phyloP scores from a whole-genome alignment of 2,113 vertebrate genomes.

The Pyxicephalus adspersus region DNA sequence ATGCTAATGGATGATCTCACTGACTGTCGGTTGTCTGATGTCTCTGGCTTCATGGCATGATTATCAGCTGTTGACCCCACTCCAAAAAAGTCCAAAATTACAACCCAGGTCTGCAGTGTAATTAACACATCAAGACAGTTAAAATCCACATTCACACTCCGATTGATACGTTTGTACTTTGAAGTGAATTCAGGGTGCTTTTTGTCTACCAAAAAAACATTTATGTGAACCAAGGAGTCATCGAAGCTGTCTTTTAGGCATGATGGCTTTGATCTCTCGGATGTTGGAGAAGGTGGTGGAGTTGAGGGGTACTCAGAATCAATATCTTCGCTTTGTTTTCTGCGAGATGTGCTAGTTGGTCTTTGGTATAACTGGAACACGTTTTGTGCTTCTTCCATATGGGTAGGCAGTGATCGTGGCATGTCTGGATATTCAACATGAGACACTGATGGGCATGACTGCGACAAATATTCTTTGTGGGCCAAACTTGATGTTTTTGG shows the following conservation, averaged over 20 bases:
- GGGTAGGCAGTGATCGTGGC: conserved; percentile 93
- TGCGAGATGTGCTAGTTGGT: conserved; percentile 78
- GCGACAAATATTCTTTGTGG: conserved; percentile 93
- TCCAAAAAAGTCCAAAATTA: conserved; percentile 97
- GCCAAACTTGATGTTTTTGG: conserved; percentile 88
- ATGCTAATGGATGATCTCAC: conserved; percentile 61
- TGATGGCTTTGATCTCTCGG: conserved; percentile 63
- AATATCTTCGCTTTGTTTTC: conserved; percentile 76
- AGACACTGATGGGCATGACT: conserved; percentile 88
- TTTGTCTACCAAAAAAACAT: conserved; percentile 90
- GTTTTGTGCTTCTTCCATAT: conserved; percentile 95
- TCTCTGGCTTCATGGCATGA: conserved; percentile 80
- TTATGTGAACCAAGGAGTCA: conserved; percentile 94
- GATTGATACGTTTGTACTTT: conserved; percentile 78
- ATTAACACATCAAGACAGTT: conserved; percentile 96
- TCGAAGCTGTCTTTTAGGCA: conserved; percentile 82
- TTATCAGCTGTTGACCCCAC: conserved; percentile 97
- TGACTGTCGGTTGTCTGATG: conserved; percentile 69
- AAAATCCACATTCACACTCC: conserved; percentile 93
- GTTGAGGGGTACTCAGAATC: conserved; percentile 84
- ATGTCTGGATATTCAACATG: conserved; percentile 89
- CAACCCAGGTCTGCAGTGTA: conserved; percentile 96
- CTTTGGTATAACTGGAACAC: conserved; percentile 97
- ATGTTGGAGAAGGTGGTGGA: conserved; percentile 92
- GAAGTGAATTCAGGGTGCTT: conserved; percentile 92